Percentiles rank a stretch among this genome's conserved stretches.
phyloP scores from a whole-genome alignment of 2,797 vertebrate genomes.

The Pangasius krempfi region DNA sequence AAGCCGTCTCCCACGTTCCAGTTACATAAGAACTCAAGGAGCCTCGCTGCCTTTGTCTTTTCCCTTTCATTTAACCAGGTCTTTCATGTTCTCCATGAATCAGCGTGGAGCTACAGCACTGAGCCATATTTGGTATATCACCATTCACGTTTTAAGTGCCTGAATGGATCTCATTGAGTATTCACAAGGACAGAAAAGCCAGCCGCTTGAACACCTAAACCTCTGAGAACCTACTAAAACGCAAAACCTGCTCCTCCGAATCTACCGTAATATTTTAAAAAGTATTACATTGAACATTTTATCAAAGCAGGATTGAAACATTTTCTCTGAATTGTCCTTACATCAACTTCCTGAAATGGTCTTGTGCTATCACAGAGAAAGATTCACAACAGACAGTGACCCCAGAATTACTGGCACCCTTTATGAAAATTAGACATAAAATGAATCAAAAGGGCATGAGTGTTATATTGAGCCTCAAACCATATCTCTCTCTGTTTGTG shows the following conservation, averaged over 20 bases:
- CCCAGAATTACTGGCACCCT: neutral
- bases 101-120: neutral
- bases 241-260: neutral
- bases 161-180: neutral
- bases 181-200: neutral
- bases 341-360: neutral
- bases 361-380: neutral
- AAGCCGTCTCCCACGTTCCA: slow-evolving; percentile 50
- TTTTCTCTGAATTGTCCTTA: neutral
- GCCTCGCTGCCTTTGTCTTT: slow-evolving; percentile 21
- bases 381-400: neutral
- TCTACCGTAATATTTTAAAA: neutral
- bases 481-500: neutral
- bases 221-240: neutral
- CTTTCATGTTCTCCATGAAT: slow-evolving; percentile 8
- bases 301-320: neutral
- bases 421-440: neutral
- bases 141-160: neutral
- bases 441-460: neutral
- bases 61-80: slow-evolving; percentile 19
- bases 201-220: neutral
- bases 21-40: slow-evolving; percentile 50
- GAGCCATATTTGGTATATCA: neutral
- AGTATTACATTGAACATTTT: neutral
- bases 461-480: neutral